phyloP scores from a whole-genome alignment of 2,113 vertebrate genomes.

The Saguinus imperator region DNA sequence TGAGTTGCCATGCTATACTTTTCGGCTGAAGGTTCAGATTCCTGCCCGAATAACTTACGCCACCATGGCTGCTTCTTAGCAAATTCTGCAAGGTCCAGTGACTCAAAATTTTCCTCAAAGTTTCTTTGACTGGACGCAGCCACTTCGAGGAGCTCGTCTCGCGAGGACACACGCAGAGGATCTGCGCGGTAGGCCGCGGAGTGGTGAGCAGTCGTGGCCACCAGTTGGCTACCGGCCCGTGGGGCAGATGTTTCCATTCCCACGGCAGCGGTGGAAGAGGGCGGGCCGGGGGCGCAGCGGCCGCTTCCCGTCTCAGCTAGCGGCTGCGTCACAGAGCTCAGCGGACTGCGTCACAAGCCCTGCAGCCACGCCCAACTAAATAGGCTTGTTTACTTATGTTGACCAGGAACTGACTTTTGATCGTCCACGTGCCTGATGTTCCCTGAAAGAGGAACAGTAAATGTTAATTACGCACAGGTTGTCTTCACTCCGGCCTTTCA shows the following conservation, averaged over 20 bases:
- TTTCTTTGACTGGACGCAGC: conserved; percentile 58
- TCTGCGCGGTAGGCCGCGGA: neutral
- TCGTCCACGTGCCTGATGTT: too few species aligned
- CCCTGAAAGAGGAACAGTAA: too few species aligned
- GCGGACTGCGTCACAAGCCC: rapidly evolving
- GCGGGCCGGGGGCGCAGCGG: rapidly evolving
- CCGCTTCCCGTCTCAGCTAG: rapidly evolving
- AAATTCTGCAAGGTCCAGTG: too few species aligned
- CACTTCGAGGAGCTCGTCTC: conserved; percentile 49
- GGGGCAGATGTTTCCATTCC: conserved; percentile 64
- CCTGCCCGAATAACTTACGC: too few species aligned
- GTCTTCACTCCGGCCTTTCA: too few species aligned
- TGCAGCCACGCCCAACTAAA: neutral
- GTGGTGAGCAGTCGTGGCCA: rapidly evolving
- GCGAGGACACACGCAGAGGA: neutral
- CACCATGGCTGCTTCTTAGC: too few species aligned
- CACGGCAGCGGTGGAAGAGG: neutral
- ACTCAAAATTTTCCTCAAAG: too few species aligned
- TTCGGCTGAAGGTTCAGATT: too few species aligned
- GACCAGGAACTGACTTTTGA: too few species aligned
- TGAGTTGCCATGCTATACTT: too few species aligned
- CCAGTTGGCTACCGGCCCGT: conserved; percentile 49
- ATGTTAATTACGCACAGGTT: too few species aligned
- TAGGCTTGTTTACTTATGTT: too few species aligned
- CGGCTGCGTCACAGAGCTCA: neutral